A percentile compares a stretch with the other conserved stretches of the same genome.
These are phyloP conservation scores for Cyclophora punctaria DNA, from an alignment of 2,888 invertebrate genomes.

Conservation along the genomic window DNA sequence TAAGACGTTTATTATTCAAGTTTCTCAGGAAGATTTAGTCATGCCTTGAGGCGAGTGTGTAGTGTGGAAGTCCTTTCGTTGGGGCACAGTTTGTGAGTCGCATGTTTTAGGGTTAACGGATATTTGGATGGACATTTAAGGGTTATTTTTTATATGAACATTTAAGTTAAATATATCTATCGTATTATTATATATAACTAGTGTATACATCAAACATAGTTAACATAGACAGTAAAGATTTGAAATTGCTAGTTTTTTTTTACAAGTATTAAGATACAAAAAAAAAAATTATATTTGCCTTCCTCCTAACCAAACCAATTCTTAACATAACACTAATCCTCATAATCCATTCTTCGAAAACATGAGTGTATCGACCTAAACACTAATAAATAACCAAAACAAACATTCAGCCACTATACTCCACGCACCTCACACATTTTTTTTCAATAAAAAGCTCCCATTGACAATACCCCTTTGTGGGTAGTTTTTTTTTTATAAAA, in stretches of 20 bases:
- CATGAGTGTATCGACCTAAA: no score
- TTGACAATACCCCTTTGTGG: slow-evolving; percentile 48
- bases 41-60: slow-evolving; percentile 52
- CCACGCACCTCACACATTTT: slow-evolving; percentile 16
- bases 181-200: no score
- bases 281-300: no score
- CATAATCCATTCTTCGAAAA: not conserved
- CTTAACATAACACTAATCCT: no score
- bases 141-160: no score
- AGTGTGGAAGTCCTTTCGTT: slow-evolving; percentile 44
- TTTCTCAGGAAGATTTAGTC: slow-evolving; percentile 70
- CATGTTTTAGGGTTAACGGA: slow-evolving; percentile 35
- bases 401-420: slow-evolving; percentile 14
- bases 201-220: no score
- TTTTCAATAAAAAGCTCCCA: slow-evolving; percentile 31
- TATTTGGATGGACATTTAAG: slow-evolving; percentile 13
- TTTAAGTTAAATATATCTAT: no score
- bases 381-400: slow-evolving; percentile 5
- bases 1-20: slow-evolving; percentile 68
- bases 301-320: no score
- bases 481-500: slow-evolving; percentile 58
- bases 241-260: no score
- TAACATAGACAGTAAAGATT: no score
- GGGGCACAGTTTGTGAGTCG: slow-evolving; percentile 21
- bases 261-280: no score